phyloP scores from a whole-genome alignment of 2,888 invertebrate species.

The Xylophagus ater region DNA sequence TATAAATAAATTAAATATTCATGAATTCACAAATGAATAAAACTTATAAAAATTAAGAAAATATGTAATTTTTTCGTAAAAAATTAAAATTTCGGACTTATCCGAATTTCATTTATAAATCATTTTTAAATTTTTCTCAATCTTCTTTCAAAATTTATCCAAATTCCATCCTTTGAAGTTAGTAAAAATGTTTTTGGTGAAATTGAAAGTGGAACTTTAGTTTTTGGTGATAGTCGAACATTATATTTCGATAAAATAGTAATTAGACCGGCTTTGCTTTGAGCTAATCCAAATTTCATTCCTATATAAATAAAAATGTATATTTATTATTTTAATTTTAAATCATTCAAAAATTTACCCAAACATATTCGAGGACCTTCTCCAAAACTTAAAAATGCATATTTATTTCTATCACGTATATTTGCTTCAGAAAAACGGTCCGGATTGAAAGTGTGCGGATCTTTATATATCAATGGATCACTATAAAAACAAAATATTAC shows the following conservation, averaged over 20 bases:
- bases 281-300: slow-evolving; percentile 14
- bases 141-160: slow-evolving; percentile 14
- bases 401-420: slow-evolving; percentile 3
- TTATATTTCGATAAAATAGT: slow-evolving; percentile 13
- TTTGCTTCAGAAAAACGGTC: slow-evolving; percentile 14
- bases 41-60: too few species aligned
- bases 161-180: slow-evolving; percentile 14
- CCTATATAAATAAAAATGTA: slow-evolving; percentile 4
- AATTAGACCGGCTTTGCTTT: slow-evolving; percentile 14
- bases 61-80: too few species aligned
- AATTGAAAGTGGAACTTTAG: slow-evolving; percentile 10
- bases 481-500: slow-evolving; percentile 7
- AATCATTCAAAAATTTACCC: slow-evolving; percentile 4
- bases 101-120: too few species aligned
- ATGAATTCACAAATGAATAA: too few species aligned
- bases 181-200: slow-evolving; percentile 14
- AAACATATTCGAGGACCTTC: slow-evolving; percentile 15
- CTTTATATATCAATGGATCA: slow-evolving; percentile 10
- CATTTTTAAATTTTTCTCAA: too few species aligned
- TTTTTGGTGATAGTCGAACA: slow-evolving; percentile 11
- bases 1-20: too few species aligned
- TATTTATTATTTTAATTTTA: background rate
- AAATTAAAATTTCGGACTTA: too few species aligned
- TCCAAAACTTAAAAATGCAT: slow-evolving; percentile 13
- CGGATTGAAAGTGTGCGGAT: slow-evolving; percentile 15